These are phyloP conservation scores for Dasyornis broadbenti DNA, from an alignment of 2,113 vertebrate species.

Conservation along the genomic window DNA sequence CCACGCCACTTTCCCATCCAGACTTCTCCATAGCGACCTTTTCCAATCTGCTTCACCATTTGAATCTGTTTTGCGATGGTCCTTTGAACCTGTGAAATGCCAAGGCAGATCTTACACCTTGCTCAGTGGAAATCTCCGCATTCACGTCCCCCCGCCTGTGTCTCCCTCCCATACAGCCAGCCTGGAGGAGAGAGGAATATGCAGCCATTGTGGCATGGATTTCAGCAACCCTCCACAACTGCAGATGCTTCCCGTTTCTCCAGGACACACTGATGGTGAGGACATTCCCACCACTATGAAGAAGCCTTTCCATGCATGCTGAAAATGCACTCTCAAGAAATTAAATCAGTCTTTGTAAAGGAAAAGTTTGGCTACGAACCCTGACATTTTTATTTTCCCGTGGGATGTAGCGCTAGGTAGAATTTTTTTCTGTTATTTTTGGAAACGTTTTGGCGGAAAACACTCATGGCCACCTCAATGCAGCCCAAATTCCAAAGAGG, in stretches of 20 bases:
- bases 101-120: neutral
- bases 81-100: conserved; percentile 86
- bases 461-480: neutral
- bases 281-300: neutral
- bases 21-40: conserved; percentile 95
- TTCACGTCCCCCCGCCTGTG: neutral
- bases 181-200: rapidly evolving
- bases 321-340: neutral
- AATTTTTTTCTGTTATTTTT: neutral
- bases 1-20: conserved; percentile 98
- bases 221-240: neutral
- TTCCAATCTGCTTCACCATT: conserved; percentile 97
- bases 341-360: neutral
- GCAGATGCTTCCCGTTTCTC: rapidly evolving
- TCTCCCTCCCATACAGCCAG: neutral
- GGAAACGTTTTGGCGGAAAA: neutral
- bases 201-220: rapidly evolving
- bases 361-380: neutral
- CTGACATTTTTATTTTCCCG: neutral
- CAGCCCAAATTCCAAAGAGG: neutral
- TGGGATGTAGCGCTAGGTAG: neutral
- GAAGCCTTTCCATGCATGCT: neutral
- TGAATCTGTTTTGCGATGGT: conserved; percentile 99
- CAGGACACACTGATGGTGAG: neutral
- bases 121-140: neutral